Conservation (phyloP, 2,888 invertebrate species). For the Dione juno region DNA sequence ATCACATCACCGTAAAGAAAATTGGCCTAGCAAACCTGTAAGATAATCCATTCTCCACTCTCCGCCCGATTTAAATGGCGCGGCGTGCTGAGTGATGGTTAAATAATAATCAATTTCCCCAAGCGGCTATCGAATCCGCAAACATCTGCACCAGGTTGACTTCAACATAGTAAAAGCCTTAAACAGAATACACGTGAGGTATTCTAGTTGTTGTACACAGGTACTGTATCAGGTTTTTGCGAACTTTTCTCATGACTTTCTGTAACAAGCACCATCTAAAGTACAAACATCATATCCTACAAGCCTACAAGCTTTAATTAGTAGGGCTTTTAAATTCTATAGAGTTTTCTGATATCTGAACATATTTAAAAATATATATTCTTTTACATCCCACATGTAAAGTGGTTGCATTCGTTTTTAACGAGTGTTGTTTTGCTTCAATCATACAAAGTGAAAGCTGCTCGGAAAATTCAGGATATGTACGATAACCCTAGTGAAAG, state of each 20-base stretch:
- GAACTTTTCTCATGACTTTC: slow-evolving; percentile 1
- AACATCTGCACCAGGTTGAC: too few species aligned
- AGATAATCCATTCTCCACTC: too few species aligned
- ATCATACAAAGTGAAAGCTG: neutral
- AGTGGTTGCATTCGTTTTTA: neutral
- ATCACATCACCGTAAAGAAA: too few species aligned
- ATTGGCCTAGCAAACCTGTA: too few species aligned
- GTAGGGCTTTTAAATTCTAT: neutral
- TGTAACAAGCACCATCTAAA: neutral
- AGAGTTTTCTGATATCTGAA: neutral
- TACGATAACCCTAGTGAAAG: too few species aligned
- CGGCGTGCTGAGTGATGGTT: too few species aligned
- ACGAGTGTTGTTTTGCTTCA: neutral
- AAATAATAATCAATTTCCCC: too few species aligned
- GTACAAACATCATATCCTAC: neutral
- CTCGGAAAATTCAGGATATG: too few species aligned
- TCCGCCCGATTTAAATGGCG: too few species aligned
- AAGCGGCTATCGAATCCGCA: too few species aligned
- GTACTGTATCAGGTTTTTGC: neutral
- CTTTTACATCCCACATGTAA: neutral
- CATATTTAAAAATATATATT: neutral
- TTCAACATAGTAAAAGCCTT: too few species aligned
- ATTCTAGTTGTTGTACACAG: neutral
- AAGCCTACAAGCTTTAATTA: neutral
- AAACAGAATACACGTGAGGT: neutral